Evolutionary conservation across 2,113 vertebrate genomes (phyloP), one percentile per base, ranked within the genome.

Genomic region (Pelecanoides urinatrix): DNA sequence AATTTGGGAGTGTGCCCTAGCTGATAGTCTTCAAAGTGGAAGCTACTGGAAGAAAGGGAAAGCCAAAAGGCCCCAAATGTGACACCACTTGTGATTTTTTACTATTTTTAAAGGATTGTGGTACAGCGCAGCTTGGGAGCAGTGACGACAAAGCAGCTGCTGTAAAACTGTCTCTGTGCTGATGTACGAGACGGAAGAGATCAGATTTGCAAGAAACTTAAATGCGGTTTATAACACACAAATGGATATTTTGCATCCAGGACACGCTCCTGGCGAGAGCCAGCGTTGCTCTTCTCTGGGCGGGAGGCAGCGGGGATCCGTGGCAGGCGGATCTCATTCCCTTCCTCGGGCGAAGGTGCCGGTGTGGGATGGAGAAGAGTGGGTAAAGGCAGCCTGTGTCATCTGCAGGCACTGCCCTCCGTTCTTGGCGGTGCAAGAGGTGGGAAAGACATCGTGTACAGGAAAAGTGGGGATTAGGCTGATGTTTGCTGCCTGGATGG

Each of bases 21-120:
- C 56, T 67, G 38, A 34, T 87, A 55, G 58, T 20, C 86, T n/a
- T 91, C 86, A 49, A 86, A 96, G 34, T 92, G 87, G 89, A 88
- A 82, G 59, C 62, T 45, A 11, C 27, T 78, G 56, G 81, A 19
- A 53, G 16, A 80, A 50, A 76, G 38, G 34, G 38, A 38, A 38
- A 49, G 63, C 62, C 27, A 3, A 34, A 36, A 56, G 58, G 14
- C 9, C 53, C 21, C 75, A 18, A 22, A 70, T 0, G 16, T 21
- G 59, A 34, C 9, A 30, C n/a, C 7, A 20, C n/a, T 67, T 80
- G 42, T 62, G 49, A 56, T 5, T 59, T 67, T 73, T 44, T 56
- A 5, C 59, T 26, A 1, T 13, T 63, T 55, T 36, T 18, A 49
- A 66, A 67, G 38, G 25, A 11, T 11, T 30, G 68, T 18, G 8